Conservation (phyloP, 2,797 vertebrate species). For the Acipenser ruthenus region DNA sequence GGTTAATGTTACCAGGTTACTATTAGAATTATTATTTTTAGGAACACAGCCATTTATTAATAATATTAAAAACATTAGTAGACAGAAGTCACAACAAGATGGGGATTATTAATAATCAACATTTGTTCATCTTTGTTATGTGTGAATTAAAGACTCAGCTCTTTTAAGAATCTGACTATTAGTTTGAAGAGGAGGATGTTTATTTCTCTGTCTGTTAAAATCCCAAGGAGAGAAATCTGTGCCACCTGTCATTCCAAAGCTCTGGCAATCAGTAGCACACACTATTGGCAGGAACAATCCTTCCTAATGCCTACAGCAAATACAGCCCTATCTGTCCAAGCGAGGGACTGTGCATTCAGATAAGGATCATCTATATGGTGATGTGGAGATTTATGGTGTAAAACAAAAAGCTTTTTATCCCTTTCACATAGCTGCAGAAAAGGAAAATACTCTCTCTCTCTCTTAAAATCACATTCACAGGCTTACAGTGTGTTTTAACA, state of each 20-base stretch:
- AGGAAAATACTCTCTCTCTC: conserved; percentile 19
- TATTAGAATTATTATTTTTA: too few relatives aligned
- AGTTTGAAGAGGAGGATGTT: conserved; percentile 24
- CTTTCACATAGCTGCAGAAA: conserved; percentile 15
- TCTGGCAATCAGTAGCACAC: conserved; percentile 20
- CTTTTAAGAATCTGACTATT: conserved; percentile 14
- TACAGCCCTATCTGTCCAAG: conserved; percentile 11
- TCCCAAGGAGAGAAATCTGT: conserved; percentile 20
- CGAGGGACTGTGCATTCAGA: conserved; percentile 13
- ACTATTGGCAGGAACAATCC: conserved; percentile 19
- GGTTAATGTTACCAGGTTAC: too few relatives aligned
- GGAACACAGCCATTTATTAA: too few relatives aligned
- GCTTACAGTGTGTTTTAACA: too few relatives aligned
- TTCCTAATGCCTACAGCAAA: neutral
- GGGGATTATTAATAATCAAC: neutral
- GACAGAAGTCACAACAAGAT: neutral
- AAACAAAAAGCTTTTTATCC: conserved; percentile 12
- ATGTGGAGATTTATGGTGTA: conserved; percentile 16
- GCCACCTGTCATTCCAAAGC: conserved; percentile 25
- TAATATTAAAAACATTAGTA: too few relatives aligned
- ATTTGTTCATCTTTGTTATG: neutral
- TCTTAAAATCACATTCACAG: neutral
- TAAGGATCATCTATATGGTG: neutral
- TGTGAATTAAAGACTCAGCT: conserved; percentile 9
- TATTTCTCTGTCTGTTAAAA: conserved; percentile 13